Conservation (phyloP, 2,113 vertebrate species). For the Gopherus evgoodei region DNA sequence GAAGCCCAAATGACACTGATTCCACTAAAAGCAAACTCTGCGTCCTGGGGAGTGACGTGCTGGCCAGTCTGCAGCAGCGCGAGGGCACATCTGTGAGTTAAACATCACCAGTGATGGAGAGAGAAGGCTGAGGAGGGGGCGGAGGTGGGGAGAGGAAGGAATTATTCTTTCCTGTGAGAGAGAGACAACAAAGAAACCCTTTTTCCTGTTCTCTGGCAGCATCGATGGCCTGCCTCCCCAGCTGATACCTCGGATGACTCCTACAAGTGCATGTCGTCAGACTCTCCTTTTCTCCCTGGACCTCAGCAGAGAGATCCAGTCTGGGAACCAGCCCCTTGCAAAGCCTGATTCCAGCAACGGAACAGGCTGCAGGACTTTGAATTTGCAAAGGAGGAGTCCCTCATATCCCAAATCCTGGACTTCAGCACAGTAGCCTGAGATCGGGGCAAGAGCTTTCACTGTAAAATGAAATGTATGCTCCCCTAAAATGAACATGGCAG, state of each 20-base stretch:
- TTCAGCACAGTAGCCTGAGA: too few species aligned
- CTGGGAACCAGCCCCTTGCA: not conserved
- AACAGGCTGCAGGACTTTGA: not conserved
- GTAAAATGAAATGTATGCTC: not conserved
- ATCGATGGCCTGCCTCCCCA: not conserved
- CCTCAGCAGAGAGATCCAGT: not conserved
- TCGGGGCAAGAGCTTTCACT: not conserved
- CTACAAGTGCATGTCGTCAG: too few species aligned
- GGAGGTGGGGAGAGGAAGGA: not conserved
- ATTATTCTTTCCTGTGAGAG: not conserved
- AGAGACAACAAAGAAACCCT: not conserved
- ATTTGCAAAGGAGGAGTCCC: not conserved
- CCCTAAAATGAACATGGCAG: too few species aligned
- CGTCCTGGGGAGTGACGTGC: not conserved
- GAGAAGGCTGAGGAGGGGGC: not conserved
- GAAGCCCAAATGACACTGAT: not conserved
- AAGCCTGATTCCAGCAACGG: not conserved
- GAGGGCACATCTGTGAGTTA: not conserved
- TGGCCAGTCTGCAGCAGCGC: not conserved
- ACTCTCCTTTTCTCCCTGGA: not conserved
- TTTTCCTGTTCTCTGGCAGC: not conserved
- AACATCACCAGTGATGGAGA: not conserved
- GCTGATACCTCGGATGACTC: not conserved
- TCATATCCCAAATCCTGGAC: not conserved
- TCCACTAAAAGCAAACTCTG: not conserved